Evolutionary conservation across 2,888 invertebrate species (phyloP), one percentile per base, ranked within the genome.

Genomic region (Thymelicus sylvestris): DNA sequence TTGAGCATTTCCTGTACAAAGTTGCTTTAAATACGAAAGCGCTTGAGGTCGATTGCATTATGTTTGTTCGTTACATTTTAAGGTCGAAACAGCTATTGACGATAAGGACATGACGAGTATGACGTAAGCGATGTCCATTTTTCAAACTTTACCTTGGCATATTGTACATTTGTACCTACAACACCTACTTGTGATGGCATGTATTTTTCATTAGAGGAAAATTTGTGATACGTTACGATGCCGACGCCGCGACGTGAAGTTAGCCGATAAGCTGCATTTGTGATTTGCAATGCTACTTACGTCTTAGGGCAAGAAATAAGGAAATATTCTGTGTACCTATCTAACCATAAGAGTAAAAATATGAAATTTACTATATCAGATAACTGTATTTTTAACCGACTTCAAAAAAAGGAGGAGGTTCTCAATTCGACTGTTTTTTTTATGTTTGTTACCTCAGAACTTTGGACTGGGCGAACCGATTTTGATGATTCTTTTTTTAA

Each of bases 151-250:
- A 15, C 59, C 57, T 69, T 60, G 41, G 48, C 62, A 47, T 41
- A 61, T 55, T 67, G 66, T 66, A 67, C 31, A 19, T 24, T n/a
- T n/a, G n/a, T n/a, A n/a, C n/a, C n/a, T n/a, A n/a, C n/a, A n/a
- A n/a, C n/a, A 24, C 19, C 19, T 31, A 31, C 31, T 31, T 31
- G 24, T 55, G 60, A 67, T 68, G 50, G 44, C 64, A 73, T 75
- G 67, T 74, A 72, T 73, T 71, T 74, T 75, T 75, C 67, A 76
- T 75, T 72, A 72, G 67, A 66, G 50, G 62, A 75, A 72, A 73
- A 72, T 67, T 71, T 59, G 66, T 57, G 52, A 41, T 61, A 12
- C 24, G 1, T 24, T 55, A 10, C 24, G 24, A 8, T 24, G 24
- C 19, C 6, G 19, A 52, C n/a, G n/a, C n/a, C n/a, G n/a, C n/a